Percentiles rank a stretch among this genome's conserved stretches.
Conservation (phyloP, 2,797 vertebrate genomes). For the Thripadectes ignobilis region DNA sequence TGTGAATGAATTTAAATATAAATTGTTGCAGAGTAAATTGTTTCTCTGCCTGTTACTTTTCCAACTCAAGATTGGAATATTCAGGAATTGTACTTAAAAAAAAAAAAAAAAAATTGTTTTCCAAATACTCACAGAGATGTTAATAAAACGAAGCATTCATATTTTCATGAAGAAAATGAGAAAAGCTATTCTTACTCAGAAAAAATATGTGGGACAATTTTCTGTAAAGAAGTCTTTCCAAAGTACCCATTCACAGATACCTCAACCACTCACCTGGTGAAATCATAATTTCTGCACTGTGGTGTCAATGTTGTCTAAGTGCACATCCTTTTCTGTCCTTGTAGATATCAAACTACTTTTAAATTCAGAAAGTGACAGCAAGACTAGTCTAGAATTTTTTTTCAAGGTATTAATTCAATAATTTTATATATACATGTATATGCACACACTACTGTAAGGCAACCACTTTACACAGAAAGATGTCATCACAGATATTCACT, state of each 20-base stretch:
- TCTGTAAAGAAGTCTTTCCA: not conserved
- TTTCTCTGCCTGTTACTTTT: not conserved
- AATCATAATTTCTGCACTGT: not conserved
- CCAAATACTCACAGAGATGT: not conserved
- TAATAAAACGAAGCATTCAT: not conserved
- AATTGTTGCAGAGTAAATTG: conserved; percentile 22
- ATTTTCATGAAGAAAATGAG: conserved; percentile 37
- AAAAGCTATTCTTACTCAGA: not conserved
- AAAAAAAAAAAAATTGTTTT: not conserved
- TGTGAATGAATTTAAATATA: conserved; percentile 41
- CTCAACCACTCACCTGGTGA: not conserved
- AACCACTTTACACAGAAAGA: not conserved
- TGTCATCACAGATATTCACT: not conserved
- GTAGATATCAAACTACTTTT: not conserved
- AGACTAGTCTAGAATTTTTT: not conserved
- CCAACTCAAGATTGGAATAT: not conserved
- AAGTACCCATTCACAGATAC: not conserved
- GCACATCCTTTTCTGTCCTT: not conserved
- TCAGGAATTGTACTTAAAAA: not conserved
- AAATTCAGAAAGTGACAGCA: not conserved
- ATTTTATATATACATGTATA: not conserved
- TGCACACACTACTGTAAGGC: not conserved
- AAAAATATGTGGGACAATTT: not conserved
- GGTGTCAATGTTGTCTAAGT: not conserved
- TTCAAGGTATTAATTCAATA: not conserved